A percentile compares a stretch with the other conserved stretches of the same genome.
Conservation (phyloP, 2,888 invertebrate species). For the Hydroisotoma schaefferi region DNA sequence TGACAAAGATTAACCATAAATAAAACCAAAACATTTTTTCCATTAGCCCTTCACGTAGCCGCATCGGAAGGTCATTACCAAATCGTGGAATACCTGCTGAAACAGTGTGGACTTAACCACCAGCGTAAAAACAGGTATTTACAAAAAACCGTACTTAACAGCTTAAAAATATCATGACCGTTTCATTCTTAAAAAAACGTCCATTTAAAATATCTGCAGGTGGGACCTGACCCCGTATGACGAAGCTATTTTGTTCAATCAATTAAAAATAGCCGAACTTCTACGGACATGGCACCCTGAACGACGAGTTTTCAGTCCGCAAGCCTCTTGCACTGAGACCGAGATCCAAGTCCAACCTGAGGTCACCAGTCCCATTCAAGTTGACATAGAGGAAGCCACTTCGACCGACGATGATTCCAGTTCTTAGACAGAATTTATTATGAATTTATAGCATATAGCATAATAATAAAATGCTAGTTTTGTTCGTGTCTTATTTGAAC, state of each 20-base stretch:
- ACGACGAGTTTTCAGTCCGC: too few species aligned
- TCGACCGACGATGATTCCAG: too few species aligned
- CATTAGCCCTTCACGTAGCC: slow-evolving; percentile 91
- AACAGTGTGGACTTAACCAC: slow-evolving; percentile 75
- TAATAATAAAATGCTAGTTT: too few species aligned
- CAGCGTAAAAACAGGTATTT: slow-evolving; percentile 68
- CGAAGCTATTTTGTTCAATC: slow-evolving; percentile 81
- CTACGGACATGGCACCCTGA: slow-evolving; percentile 64
- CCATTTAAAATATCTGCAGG: slow-evolving; percentile 53
- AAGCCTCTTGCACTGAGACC: too few species aligned
- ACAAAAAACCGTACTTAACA: neutral
- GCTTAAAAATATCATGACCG: too few species aligned
- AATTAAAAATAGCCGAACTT: slow-evolving; percentile 69
- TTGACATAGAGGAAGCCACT: too few species aligned
- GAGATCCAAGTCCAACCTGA: neutral
- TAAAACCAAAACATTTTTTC: too few species aligned
- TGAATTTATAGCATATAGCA: too few species aligned
- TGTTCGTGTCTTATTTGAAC: too few species aligned
- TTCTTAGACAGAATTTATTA: too few species aligned
- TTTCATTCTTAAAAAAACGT: too few species aligned
- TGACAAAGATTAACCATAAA: too few species aligned
- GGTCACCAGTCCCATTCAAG: neutral
- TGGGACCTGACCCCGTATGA: slow-evolving; percentile 90
- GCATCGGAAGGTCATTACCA: slow-evolving; percentile 89
- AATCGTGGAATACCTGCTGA: slow-evolving; percentile 82